These are phyloP conservation scores for Epirrhoe tristata DNA, from an alignment of 2,888 invertebrate species.

Conservation along the genomic window DNA sequence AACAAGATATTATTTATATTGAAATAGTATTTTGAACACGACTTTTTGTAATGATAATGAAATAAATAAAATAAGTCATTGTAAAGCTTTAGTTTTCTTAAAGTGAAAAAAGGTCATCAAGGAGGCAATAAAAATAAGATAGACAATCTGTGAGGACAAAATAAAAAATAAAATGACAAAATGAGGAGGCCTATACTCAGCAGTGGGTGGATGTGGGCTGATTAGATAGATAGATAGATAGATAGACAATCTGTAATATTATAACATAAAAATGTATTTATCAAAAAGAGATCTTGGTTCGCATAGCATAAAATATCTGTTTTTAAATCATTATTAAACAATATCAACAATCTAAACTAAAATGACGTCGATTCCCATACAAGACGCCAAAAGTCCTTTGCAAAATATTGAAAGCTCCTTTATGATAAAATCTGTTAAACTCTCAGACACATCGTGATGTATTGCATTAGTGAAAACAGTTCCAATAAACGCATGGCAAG, in stretches of 20 bases:
- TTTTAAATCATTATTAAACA: slow-evolving; percentile 18
- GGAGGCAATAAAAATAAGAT: slow-evolving; percentile 45
- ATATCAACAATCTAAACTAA: slow-evolving; percentile 56
- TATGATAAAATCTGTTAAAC: slow-evolving; percentile 71
- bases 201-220: no score
- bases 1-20: slow-evolving; percentile 68
- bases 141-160: slow-evolving; percentile 12
- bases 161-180: no score
- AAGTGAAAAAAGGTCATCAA: slow-evolving; percentile 39
- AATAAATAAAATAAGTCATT: slow-evolving; percentile 14
- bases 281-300: slow-evolving; percentile 17
- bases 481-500: slow-evolving; percentile 78
- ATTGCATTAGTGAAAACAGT: slow-evolving; percentile 67
- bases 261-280: slow-evolving; percentile 38
- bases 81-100: neutral
- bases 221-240: no score
- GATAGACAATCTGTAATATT: no score
- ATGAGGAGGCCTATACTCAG: no score
- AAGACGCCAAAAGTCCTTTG: slow-evolving; percentile 74
- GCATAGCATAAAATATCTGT: slow-evolving; percentile 9
- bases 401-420: slow-evolving; percentile 74
- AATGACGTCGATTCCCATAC: slow-evolving; percentile 74
- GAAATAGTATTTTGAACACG: slow-evolving; percentile 76
- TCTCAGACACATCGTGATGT: slow-evolving; percentile 59
- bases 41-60: slow-evolving; percentile 49